Evolutionary conservation across 2,797 vertebrate species (phyloP), one percentile per base, ranked within the genome.

Genomic region (Eulemur coronatus): DNA sequence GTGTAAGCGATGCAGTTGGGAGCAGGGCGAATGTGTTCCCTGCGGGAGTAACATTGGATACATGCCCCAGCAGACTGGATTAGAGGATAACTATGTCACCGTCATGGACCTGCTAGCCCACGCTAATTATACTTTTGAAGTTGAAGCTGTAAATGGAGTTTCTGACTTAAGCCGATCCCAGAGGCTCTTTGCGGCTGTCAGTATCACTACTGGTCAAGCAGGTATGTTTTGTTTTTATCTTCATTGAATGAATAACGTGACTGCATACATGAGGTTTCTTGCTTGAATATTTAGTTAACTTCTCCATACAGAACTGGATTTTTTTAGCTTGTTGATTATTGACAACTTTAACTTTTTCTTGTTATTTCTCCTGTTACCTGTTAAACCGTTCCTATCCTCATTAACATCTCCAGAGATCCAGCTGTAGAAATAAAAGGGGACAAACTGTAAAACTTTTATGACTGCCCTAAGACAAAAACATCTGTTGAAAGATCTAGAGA

Each of bases 81-180:
- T 99, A 98, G 99, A 98, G 97, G 99, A 99, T 98, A 99, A 99
- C 93, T 99, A 99, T 73, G 99, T 99, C 98, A 99, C 99, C 92
- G 98, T 99, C 98, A 96, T 99, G 98, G 99, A 99, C 98, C 99
- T 99, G 98, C 98, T 99, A n/a, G 99, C 99, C 82, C 99, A 99
- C 11, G 99, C 99, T 95, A 99, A 99, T 98, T 99, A 99, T 97
- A 99, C 99, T 1, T 99, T 99, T 92, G 99, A 99, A 99, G 99
- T 99, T 38, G 99, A 99, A 99, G 99, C 99, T 65, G 99, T 99
- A 96, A 99, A 99, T 84, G 99, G 99, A 4, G 99, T 99, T 98
- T 99, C 99, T 33, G 99, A 99, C 96, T 98, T 99, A 97, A 99
- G 99, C 98, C 99, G 99, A 82, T 99, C 99, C 20, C 99, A 99